Evolutionary conservation across 2,797 vertebrate species (phyloP), one percentile per base, ranked within the genome.

Genomic region (Avahi laniger): DNA sequence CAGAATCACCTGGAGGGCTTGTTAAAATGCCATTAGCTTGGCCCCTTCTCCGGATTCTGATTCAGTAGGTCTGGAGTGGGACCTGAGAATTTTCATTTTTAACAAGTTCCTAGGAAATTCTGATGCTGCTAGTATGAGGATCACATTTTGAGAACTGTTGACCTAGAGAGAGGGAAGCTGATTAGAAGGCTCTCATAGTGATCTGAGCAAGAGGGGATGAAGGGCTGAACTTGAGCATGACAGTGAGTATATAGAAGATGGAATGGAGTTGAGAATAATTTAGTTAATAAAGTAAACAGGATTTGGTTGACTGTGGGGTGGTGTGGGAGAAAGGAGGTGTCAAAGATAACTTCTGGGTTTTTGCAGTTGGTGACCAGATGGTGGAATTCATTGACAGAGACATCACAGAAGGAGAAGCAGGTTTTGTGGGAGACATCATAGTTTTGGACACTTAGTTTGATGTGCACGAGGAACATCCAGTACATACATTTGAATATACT

Each of bases 351-450:
- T 84, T 85, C 24, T n/a, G 5, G 15, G 28, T 46, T 85, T 85
- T 80, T 80, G 52, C 41, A 52, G 59, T 95, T 89, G 75, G 50
- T 89, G 46, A 87, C 54, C 48, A 73, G 41, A 48, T 94, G 26
- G 33, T 89, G 38, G 46, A 54, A 92, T 80, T 92, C 38, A 70
- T 33, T 95, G 79, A 91, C 54, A 76, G 72, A 93, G 67, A 6
- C 20, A 83, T 78, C 81, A 59, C n/a, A 83, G 81, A 79, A 81
- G 75, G 63, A 87, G 35, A 24, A 89, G 18, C 80, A 75, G 70
- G 26, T 92, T 95, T 96, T 94, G 11, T 87, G 95, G 84, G 59
- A 79, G n/a, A 80, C 85, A 87, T 61, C 65, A 72, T 43, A 72
- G 48, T 79, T 89, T 78, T 89, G 91, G 69, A 86, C 41, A 69